Evolutionary conservation across 1,140 invertebrate species (phyloP).

Genomic region (Oedothorax gibbosus): DNA sequence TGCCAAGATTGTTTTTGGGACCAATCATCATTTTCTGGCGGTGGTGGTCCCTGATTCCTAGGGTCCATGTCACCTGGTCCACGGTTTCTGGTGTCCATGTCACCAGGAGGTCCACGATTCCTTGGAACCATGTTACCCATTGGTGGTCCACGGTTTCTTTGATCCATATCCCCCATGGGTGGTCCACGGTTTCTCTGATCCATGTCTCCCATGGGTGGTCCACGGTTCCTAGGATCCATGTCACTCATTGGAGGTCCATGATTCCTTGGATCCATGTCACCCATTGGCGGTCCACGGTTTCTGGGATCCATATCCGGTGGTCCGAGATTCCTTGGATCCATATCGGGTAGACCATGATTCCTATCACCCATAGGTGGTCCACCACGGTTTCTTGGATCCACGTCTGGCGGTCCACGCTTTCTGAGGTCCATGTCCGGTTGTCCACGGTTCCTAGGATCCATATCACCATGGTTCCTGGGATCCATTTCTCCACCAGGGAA

Average conservation of each 20-base stretch:
- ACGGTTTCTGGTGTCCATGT: not conserved
- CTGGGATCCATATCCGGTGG: not conserved
- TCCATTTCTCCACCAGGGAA: no score
- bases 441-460: no score
- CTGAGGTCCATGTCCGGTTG: not conserved
- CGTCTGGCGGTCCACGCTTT: not conserved
- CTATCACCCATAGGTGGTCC: no score
- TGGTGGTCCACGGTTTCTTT: conserved; percentile 1
- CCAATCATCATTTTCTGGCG: conserved; percentile 4
- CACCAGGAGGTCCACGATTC: conserved; percentile 9
- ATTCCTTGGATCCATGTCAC: not conserved
- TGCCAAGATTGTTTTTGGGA: conserved; percentile 37
- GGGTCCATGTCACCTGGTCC: conserved; percentile 15
- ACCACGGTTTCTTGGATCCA: not conserved
- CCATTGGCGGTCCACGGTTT: not conserved
- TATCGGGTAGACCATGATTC: no score
- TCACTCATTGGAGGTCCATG: not conserved
- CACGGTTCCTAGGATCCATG: not conserved
- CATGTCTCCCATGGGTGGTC: not conserved
- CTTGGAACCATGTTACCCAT: conserved; percentile 24
- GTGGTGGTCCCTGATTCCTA: conserved; percentile 27
- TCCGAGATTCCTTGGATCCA: no score
- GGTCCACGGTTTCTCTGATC: conserved; percentile 6
- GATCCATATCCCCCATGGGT: not conserved
- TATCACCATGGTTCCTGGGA: no score